phyloP scores from a whole-genome alignment of 30 jellyfish, hydroid and myxozoan genomes.

The Sanderia malayensis region DNA sequence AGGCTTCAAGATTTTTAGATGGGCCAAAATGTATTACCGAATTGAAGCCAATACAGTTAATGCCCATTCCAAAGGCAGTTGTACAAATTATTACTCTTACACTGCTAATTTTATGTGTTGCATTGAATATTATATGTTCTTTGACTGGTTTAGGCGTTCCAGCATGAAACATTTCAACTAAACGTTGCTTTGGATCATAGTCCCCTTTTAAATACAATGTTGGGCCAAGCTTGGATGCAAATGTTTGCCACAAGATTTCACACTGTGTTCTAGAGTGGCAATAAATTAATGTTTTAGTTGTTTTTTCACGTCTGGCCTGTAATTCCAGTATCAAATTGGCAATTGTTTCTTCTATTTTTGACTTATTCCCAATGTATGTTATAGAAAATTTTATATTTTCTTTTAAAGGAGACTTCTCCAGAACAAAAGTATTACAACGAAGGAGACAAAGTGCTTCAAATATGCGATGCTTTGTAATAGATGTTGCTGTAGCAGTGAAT shows the following conservation, averaged over 20 bases:
- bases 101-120: conserved; percentile 11
- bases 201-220: conserved; percentile 5
- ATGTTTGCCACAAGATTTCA: conserved; percentile 23
- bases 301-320: neutral
- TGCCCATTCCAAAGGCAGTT: conserved; percentile 47
- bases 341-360: neutral
- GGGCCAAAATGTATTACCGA: conserved; percentile 41
- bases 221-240: conserved; percentile 16
- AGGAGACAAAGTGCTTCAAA: conserved; percentile 9
- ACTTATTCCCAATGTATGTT: neutral
- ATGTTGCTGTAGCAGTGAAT: conserved; percentile 34
- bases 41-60: conserved; percentile 23
- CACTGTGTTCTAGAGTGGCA: conserved; percentile 15
- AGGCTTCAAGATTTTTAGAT: conserved; percentile 16
- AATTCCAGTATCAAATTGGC: neutral
- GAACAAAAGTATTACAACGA: neutral
- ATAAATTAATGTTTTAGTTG: conserved; percentile 5
- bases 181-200: neutral
- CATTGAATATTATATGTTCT: conserved; percentile 13
- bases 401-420: neutral
- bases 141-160: conserved; percentile 33
- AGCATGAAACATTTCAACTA: conserved; percentile 47
- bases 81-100: conserved; percentile 28
- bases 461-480: conserved; percentile 5
- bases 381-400: neutral